Conservation (phyloP, 2,113 vertebrate genomes). For the Heloderma charlesbogerti region DNA sequence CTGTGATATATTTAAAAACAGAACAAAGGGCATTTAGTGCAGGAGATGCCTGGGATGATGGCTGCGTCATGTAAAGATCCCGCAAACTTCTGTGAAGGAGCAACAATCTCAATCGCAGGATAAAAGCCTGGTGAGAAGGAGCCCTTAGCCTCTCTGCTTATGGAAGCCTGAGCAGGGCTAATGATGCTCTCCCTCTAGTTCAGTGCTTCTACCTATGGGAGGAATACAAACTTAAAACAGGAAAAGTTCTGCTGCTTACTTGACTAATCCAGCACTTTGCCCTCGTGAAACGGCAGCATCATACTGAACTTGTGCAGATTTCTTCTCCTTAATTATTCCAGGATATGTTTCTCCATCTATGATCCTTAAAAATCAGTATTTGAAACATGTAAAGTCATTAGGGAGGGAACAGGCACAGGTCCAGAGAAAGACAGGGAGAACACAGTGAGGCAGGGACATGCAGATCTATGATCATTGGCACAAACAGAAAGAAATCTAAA, state of each 20-base stretch:
- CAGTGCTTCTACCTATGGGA: neutral
- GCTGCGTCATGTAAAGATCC: too few relatives aligned
- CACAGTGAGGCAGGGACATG: fast-evolving
- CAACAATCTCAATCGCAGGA: too few relatives aligned
- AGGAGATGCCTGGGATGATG: too few relatives aligned
- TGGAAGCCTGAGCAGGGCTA: neutral
- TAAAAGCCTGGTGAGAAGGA: too few relatives aligned
- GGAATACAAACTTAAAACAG: neutral
- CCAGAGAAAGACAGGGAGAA: neutral
- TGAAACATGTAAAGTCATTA: neutral
- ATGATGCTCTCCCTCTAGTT: neutral
- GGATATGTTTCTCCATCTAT: slow-evolving; percentile 85
- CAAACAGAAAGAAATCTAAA: neutral
- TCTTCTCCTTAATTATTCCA: slow-evolving; percentile 88
- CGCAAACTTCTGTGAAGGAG: too few relatives aligned
- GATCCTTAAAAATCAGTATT: slow-evolving; percentile 75
- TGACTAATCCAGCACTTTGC: slow-evolving; percentile 86
- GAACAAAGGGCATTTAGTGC: too few relatives aligned
- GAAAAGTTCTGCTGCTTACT: slow-evolving; percentile 67
- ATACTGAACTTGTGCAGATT: slow-evolving; percentile 84
- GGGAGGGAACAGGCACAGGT: neutral
- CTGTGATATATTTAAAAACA: too few relatives aligned
- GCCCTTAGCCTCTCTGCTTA: too few relatives aligned
- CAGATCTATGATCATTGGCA: fast-evolving
- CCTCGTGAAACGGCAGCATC: slow-evolving; percentile 76